phyloP scores from a whole-genome alignment of 2,113 vertebrate genomes.

The Ifrita kowaldi region DNA sequence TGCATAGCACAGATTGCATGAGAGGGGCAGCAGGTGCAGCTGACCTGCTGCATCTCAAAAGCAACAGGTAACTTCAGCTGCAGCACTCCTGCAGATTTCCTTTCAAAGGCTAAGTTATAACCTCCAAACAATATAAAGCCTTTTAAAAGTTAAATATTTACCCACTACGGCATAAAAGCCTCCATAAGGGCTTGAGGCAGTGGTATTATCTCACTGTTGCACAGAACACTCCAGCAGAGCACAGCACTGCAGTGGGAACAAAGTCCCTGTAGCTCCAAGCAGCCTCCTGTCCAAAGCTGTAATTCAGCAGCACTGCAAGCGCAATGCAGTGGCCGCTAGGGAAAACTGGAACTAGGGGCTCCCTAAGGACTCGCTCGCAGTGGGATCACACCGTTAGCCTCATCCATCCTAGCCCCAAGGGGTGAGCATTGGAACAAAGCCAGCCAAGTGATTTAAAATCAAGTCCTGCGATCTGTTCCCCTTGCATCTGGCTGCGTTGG shows the following conservation, averaged over 20 bases:
- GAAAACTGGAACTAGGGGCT: not conserved
- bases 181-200: not conserved
- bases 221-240: not conserved
- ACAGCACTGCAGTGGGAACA: not conserved
- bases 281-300: not conserved
- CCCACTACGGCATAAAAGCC: rapidly evolving
- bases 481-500: not conserved
- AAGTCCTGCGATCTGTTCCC: not conserved
- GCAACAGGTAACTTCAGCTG: not conserved
- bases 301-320: not conserved
- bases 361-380: rapidly evolving
- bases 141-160: not conserved
- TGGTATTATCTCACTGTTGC: too few species aligned
- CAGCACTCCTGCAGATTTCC: not conserved
- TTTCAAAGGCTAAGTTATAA: not conserved
- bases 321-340: rapidly evolving
- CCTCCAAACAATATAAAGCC: not conserved
- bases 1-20: rapidly evolving
- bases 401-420: rapidly evolving
- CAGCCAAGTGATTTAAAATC: not conserved
- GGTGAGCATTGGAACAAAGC: rapidly evolving
- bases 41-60: rapidly evolving
- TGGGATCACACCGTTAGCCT: rapidly evolving
- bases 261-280: not conserved
- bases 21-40: not conserved